A percentile compares a stretch with the other conserved stretches of the same genome.
These are phyloP conservation scores for Orchestes rusci DNA, from an alignment of 2,888 invertebrate species.

Conservation along the genomic window DNA sequence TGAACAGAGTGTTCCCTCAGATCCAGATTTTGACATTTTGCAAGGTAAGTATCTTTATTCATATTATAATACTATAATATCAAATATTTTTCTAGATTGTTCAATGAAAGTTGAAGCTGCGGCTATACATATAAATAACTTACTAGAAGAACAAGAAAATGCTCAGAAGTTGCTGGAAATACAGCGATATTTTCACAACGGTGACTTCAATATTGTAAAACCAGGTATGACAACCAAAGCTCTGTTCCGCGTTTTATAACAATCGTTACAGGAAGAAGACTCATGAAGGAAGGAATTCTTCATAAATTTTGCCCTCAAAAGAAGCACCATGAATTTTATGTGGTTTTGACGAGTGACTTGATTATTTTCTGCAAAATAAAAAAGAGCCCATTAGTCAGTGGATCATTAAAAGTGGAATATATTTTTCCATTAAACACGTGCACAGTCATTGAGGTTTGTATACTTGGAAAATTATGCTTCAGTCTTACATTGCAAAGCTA, in stretches of 20 bases:
- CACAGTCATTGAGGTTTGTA: conserved; percentile 47
- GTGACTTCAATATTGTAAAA: conserved; percentile 57
- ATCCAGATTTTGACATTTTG: conserved; percentile 28
- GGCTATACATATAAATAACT: conserved; percentile 64
- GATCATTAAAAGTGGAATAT: conserved; percentile 57
- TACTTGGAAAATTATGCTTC: neutral
- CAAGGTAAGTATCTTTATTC: conserved; percentile 24
- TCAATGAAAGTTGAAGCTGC: conserved; percentile 59
- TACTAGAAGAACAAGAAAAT: conserved; percentile 66
- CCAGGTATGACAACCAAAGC: conserved; percentile 38
- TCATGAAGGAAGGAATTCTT: conserved; percentile 60
- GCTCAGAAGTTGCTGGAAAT: conserved; percentile 60
- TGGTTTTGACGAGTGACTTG: conserved; percentile 66
- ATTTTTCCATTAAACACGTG: conserved; percentile 66
- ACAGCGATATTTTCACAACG: conserved; percentile 55
- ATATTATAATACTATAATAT: neutral
- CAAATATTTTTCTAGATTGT: conserved; percentile 47
- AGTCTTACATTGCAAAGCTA: too few relatives aligned
- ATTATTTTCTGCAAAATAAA: conserved; percentile 65
- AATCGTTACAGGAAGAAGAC: conserved; percentile 47
- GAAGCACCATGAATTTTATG: conserved; percentile 49
- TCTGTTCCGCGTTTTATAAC: neutral
- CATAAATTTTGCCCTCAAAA: conserved; percentile 37
- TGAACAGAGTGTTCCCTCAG: conserved; percentile 29
- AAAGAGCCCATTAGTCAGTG: conserved; percentile 48